Evolutionary conservation across 2,888 invertebrate genomes (phyloP), one percentile per base, ranked within the genome.

Genomic region (Acleris cristana): DNA sequence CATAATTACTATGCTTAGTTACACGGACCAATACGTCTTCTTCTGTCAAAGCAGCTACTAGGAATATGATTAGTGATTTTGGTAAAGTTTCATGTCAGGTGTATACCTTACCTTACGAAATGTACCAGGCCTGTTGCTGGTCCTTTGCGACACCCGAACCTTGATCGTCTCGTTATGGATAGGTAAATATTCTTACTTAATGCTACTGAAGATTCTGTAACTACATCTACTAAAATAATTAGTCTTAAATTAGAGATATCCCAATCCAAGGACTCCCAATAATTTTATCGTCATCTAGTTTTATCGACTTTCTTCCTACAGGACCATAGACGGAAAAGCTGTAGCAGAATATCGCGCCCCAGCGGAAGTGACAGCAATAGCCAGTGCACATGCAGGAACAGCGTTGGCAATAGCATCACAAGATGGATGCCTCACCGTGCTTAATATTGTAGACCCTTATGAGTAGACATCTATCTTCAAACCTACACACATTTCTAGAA

Each of bases 301-400:
- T 10, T 12, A 18, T 18, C 10, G 5, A 48, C n/a, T 45, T 54
- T 30, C 51, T 40, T 48, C 5, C 56, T 16, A n/a, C 82, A 96
- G 98, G 76, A 96, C 98, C 14, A 88, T 94, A 0, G 99, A 99
- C 81, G 98, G 98, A 0, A 95, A 96, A 82, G 95, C 97, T 92
- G 96, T 99, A 72, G 99, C 99, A 0, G 98, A 99, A 85, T 99
- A 97, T 83, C 93, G 97, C 40, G 96, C 98, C 0, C 97, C 97
- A 74, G 98, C 98, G 0, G 98, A 98, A 86, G 93, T 98, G 70
- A 97, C 96, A 2, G 96, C 97, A 0, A 95, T 98, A 0, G 97
- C 97, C 73, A 97, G 97, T 75, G 96, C 97, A 0, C 95, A 95
- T 60, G 97, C 97, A 72, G 98, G 98, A 0, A 95, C 94, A 73